phyloP scores from a whole-genome alignment of 2,797 vertebrate species.

The Huso huso region DNA sequence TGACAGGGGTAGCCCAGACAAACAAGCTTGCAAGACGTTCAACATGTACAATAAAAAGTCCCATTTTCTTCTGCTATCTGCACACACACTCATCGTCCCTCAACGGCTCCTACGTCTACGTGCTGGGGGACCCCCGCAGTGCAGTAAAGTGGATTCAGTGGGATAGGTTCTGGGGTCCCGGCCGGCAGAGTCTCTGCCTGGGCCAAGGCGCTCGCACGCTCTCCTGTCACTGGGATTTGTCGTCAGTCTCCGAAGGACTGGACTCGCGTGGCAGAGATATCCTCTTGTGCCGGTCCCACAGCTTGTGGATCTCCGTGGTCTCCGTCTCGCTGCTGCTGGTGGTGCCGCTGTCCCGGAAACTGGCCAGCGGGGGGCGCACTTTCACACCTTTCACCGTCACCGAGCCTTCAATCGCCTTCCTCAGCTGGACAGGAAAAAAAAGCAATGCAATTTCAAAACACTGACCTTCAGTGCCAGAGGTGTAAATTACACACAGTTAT shows the following conservation, averaged over 20 bases:
- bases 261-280: slow-evolving; percentile 75
- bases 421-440: slow-evolving; percentile 56
- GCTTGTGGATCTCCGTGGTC: slow-evolving; percentile 82
- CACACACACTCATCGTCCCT: not conserved
- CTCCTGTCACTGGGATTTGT: slow-evolving; percentile 68
- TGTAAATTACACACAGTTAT: too few species aligned
- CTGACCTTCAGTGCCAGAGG: not conserved
- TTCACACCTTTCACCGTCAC: slow-evolving; percentile 86
- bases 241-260: slow-evolving; percentile 66
- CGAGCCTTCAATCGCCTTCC: slow-evolving; percentile 90
- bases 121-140: not conserved
- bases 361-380: slow-evolving; percentile 84
- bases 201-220: not conserved
- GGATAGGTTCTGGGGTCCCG: slow-evolving; percentile 8
- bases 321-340: slow-evolving; percentile 83
- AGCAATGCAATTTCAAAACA: not conserved
- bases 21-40: slow-evolving; percentile 1
- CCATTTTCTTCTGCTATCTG: not conserved
- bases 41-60: too few species aligned
- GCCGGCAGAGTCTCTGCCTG: too few species aligned
- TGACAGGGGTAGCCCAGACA: slow-evolving; percentile 12
- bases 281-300: slow-evolving; percentile 84
- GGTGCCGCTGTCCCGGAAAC: slow-evolving; percentile 83
- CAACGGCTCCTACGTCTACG: not conserved
- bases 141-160: slow-evolving; percentile 41